phyloP scores from a whole-genome alignment of 2,113 vertebrate genomes.

The Dolichallabes microphthalmus region DNA sequence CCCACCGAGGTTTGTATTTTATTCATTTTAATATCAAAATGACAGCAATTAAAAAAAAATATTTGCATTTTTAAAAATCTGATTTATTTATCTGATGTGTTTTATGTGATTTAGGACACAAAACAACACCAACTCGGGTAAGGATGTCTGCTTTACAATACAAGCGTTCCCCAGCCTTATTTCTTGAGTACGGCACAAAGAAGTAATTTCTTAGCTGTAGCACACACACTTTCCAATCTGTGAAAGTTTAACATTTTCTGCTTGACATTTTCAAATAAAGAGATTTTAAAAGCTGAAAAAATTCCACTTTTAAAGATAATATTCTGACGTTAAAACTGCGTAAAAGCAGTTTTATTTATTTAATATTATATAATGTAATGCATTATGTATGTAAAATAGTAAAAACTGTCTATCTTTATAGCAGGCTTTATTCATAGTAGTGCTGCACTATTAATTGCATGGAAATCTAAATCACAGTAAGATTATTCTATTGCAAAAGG shows the following conservation, averaged over 20 bases:
- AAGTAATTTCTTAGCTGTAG: not conserved
- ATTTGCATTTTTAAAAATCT: not conserved
- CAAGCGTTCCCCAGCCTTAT: not conserved
- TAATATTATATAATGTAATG: not conserved
- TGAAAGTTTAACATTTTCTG: not conserved
- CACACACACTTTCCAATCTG: not conserved
- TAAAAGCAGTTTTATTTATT: not conserved
- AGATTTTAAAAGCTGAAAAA: not conserved
- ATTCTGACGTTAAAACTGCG: not conserved
- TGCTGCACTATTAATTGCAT: too few relatives aligned
- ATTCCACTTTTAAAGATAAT: not conserved
- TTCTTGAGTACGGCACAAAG: not conserved
- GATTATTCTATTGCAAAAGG: too few relatives aligned
- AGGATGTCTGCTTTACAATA: not conserved
- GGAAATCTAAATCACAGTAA: too few relatives aligned
- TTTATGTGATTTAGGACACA: conserved; percentile 27
- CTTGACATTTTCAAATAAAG: not conserved
- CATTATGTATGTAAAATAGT: not conserved
- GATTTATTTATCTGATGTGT: not conserved
- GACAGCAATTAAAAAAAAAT: not conserved
- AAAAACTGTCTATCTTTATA: not conserved
- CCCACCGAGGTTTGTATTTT: conserved; percentile 44
- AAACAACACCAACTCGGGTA: conserved; percentile 46
- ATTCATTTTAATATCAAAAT: not conserved
- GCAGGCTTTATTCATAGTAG: not conserved